Evolutionary conservation across 2,113 vertebrate genomes (phyloP).

Genomic region (Cranoglanis bouderius): DNA sequence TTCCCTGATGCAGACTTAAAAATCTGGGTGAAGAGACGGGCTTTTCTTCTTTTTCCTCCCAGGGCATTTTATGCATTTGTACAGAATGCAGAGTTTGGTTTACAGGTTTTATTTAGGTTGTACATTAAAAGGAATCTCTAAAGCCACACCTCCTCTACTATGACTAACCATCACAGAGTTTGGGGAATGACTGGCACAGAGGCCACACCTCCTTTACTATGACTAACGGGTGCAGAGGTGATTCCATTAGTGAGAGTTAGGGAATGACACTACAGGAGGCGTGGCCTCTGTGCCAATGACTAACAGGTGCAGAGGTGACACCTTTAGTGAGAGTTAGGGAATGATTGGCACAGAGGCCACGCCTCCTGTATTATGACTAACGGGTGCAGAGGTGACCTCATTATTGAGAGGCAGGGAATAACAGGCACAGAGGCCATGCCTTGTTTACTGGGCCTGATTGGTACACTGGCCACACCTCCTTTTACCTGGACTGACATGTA

Average conservation of each 20-base stretch:
- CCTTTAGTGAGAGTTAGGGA: too few relatives aligned
- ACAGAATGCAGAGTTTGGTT: neutral
- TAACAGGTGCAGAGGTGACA: too few relatives aligned
- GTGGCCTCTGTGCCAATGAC: too few relatives aligned
- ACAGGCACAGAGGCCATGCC: neutral
- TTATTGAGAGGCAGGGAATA: neutral
- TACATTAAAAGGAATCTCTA: neutral
- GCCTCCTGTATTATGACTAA: neutral
- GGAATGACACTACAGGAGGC: too few relatives aligned
- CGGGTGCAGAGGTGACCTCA: neutral
- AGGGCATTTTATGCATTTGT: neutral
- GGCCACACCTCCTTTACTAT: neutral
- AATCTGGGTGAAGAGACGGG: neutral
- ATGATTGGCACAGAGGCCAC: neutral
- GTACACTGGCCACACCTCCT: neutral
- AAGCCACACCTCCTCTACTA: neutral
- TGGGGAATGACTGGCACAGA: neutral
- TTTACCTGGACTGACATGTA: neutral
- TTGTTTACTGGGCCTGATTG: neutral
- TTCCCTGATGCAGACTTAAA: neutral
- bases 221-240: neutral
- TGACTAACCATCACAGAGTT: neutral
- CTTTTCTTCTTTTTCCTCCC: neutral
- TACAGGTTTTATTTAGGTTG: neutral
- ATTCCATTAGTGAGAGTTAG: too few relatives aligned